Evolutionary conservation across 2,113 vertebrate species (phyloP).

Genomic region (Probosciger aterrimus): DNA sequence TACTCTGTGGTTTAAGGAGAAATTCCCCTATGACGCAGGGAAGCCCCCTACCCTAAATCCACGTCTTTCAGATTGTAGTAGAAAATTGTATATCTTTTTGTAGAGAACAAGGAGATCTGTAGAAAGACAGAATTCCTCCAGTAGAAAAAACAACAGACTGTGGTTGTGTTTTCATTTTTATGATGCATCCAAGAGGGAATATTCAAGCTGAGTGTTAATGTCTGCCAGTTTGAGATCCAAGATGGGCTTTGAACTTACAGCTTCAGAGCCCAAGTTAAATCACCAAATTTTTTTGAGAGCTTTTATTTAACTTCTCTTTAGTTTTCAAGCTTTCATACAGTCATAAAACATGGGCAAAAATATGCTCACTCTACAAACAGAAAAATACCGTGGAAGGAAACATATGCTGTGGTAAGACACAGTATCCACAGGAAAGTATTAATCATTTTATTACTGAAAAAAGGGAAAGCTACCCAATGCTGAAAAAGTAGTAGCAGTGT

Average conservation of each 20-base stretch:
- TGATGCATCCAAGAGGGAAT: background rate
- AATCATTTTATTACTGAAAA: background rate
- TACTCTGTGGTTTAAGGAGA: background rate
- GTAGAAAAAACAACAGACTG: rapidly evolving
- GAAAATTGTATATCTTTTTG: background rate
- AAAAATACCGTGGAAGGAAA: conserved; percentile 11
- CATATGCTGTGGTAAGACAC: background rate
- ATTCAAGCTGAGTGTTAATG: background rate
- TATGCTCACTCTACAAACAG: background rate
- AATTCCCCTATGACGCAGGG: background rate
- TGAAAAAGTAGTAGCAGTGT: background rate
- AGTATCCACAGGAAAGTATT: background rate
- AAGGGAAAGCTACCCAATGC: background rate
- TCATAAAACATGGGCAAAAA: background rate
- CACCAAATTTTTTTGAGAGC: background rate
- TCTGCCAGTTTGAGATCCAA: background rate
- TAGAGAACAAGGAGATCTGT: background rate
- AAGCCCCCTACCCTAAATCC: background rate
- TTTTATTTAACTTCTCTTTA: background rate
- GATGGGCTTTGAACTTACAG: background rate
- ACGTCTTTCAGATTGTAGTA: background rate
- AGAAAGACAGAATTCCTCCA: background rate
- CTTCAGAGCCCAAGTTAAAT: background rate
- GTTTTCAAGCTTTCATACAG: background rate
- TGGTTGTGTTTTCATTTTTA: background rate